Evolutionary conservation across 2,113 vertebrate genomes (phyloP).

Genomic region (Ornithorhynchus anatinus): DNA sequence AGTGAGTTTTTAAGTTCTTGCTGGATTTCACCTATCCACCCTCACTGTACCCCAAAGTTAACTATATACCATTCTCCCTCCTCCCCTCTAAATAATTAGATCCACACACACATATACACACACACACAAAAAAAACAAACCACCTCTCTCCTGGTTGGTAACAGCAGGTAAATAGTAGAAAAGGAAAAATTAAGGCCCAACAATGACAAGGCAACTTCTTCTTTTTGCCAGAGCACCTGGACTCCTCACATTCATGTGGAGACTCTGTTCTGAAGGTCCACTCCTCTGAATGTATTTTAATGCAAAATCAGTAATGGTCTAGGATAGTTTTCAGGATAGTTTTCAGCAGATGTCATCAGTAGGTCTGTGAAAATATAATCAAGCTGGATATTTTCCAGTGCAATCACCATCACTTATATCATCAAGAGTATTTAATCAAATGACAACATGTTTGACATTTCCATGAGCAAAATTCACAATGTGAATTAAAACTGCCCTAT

Average conservation of each 20-base stretch:
- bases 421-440: conserved; percentile 35
- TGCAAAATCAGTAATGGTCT: conserved; percentile 43
- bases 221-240: not conserved
- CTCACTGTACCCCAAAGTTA: too few species aligned
- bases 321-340: conserved; percentile 38
- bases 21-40: too few species aligned
- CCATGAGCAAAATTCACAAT: too few species aligned
- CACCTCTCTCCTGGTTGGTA: not conserved
- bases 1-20: too few species aligned
- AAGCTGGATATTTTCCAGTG: conserved; percentile 32
- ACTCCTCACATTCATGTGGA: not conserved
- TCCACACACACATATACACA: not conserved
- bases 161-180: not conserved
- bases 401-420: conserved; percentile 33
- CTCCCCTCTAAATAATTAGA: not conserved
- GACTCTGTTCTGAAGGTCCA: conserved; percentile 50
- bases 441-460: conserved; percentile 15
- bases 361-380: conserved; percentile 57
- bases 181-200: not conserved
- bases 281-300: conserved; percentile 56
- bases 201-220: not conserved
- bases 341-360: conserved; percentile 55
- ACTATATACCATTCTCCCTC: too few species aligned
- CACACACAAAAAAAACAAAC: not conserved
- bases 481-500: not conserved